Evolutionary conservation across 2,888 invertebrate genomes (phyloP).

Genomic region (Pachliopta kotzebuea): DNA sequence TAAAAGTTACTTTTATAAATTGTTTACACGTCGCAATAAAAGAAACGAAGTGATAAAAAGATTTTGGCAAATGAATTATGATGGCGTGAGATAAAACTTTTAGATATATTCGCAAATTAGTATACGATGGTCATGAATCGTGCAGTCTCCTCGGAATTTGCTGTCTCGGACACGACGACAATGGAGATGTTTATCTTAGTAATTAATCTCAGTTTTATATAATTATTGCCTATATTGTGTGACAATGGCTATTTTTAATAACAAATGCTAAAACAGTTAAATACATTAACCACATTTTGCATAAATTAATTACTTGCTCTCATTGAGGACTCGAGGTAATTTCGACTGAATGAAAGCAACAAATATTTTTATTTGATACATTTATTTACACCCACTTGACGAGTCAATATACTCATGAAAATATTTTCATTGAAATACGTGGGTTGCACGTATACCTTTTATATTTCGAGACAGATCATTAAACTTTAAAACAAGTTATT

Average conservation of each 20-base stretch:
- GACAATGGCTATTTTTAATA: no score
- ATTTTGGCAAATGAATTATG: slow-evolving; percentile 6
- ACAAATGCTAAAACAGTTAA: no score
- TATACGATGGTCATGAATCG: neutral
- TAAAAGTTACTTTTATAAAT: slow-evolving; percentile 21
- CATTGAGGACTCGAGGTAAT: neutral
- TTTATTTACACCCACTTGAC: neutral
- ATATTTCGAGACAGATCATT: neutral
- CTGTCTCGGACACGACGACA: neutral
- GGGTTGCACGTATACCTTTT: neutral
- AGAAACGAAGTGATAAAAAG: slow-evolving; percentile 5
- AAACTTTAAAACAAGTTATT: neutral
- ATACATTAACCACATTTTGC: neutral
- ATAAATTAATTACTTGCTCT: neutral
- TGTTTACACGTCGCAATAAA: slow-evolving; percentile 14
- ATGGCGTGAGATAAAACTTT: neutral
- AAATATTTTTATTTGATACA: neutral
- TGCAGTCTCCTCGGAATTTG: neutral
- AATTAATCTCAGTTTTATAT: neutral
- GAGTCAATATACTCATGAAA: slow-evolving; percentile 21
- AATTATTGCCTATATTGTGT: neutral
- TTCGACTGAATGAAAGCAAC: neutral
- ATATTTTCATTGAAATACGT: slow-evolving; percentile 13
- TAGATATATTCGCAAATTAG: slow-evolving; percentile 5
- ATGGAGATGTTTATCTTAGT: neutral